Evolutionary conservation across 2,797 vertebrate species (phyloP).

Genomic region (Manis pentadactyla): DNA sequence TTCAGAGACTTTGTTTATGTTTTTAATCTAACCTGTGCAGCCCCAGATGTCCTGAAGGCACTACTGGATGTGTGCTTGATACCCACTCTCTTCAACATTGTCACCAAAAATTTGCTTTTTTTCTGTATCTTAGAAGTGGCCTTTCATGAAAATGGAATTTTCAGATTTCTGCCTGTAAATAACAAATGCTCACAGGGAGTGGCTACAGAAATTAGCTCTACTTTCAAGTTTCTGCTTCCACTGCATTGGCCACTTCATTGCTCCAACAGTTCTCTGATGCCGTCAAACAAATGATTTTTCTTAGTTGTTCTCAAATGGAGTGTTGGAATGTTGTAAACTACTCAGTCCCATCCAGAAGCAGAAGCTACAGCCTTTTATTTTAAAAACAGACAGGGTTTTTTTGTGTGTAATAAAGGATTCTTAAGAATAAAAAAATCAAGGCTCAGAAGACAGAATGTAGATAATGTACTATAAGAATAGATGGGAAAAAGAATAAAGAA

Average conservation of each 20-base stretch:
- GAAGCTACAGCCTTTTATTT: not conserved
- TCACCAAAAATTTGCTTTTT: not conserved
- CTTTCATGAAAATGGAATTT: not conserved
- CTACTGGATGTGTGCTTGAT: not conserved
- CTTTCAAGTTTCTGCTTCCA: not conserved
- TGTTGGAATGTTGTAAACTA: not conserved
- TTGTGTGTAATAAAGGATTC: not conserved
- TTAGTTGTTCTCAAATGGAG: not conserved
- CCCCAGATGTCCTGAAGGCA: not conserved
- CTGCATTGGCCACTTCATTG: not conserved
- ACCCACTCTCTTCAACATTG: not conserved
- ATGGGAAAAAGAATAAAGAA: not conserved
- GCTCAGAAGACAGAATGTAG: not conserved
- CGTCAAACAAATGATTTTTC: not conserved
- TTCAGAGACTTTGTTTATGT: not conserved
- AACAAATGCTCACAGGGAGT: not conserved
- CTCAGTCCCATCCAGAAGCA: not conserved
- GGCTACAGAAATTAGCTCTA: not conserved
- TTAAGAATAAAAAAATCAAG: conserved; percentile 7
- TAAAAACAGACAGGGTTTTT: not conserved
- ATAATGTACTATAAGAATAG: not conserved
- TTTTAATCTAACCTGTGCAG: not conserved
- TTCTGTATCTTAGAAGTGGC: not conserved
- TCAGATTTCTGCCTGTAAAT: not conserved
- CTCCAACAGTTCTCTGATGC: not conserved